Evolutionary conservation across 2,797 vertebrate genomes (phyloP).

Genomic region (Diplodus sargus): DNA sequence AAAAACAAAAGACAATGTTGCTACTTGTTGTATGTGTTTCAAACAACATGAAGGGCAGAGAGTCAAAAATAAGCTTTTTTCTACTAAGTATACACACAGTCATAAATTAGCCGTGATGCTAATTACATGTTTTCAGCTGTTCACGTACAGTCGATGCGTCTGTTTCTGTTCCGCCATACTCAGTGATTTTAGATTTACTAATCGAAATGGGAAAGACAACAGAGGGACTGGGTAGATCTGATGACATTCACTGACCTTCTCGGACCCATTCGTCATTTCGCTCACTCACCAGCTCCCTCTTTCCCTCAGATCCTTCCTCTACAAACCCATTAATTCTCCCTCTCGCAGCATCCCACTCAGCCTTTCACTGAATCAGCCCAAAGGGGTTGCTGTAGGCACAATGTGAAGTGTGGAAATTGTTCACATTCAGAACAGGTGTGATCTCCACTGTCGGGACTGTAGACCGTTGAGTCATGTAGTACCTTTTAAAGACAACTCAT

Average conservation of each 20-base stretch:
- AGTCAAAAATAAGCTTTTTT: slow-evolving; percentile 1
- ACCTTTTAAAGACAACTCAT: not conserved
- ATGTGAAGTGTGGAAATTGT: not conserved
- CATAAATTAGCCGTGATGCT: not conserved
- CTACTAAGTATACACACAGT: not conserved
- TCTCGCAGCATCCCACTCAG: slow-evolving; percentile 14
- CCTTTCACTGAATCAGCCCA: slow-evolving; percentile 28
- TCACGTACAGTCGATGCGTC: not conserved
- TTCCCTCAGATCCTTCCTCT: not conserved
- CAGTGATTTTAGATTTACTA: slow-evolving; percentile 12
- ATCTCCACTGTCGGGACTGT: not conserved
- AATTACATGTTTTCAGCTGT: not conserved
- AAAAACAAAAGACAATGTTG: not conserved
- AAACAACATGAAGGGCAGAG: not conserved
- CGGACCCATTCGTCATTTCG: slow-evolving; percentile 40
- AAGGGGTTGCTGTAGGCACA: slow-evolving; percentile 18
- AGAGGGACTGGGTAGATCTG: slow-evolving; percentile 23
- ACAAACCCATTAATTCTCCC: slow-evolving; percentile 37
- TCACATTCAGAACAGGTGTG: slow-evolving; percentile 1
- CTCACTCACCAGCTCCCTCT: slow-evolving; percentile 23
- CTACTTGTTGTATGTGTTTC: not conserved
- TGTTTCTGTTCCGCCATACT: not conserved
- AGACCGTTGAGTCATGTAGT: not conserved
- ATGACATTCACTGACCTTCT: slow-evolving; percentile 55
- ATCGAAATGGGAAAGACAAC: slow-evolving; percentile 30